phyloP scores from a whole-genome alignment of 2,797 vertebrate genomes.

The Neopelma chrysocephalum region DNA sequence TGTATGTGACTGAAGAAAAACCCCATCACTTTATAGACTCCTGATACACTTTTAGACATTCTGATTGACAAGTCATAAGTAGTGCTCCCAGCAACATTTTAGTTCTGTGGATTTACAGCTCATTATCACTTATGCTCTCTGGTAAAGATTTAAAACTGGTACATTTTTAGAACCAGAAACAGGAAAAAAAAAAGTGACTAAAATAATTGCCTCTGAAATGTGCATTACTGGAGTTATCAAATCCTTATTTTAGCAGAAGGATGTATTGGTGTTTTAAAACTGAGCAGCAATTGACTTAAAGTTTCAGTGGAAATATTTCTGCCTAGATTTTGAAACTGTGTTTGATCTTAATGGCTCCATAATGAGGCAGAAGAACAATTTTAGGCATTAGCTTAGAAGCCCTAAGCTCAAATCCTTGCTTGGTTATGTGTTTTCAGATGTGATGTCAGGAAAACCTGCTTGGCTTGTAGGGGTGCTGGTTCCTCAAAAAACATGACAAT shows the following conservation, averaged over 20 bases:
- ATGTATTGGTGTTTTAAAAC: slow-evolving; percentile 40
- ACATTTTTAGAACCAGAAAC: slow-evolving; percentile 31
- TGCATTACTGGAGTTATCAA: not conserved
- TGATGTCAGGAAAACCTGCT: not conserved
- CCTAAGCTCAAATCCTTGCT: not conserved
- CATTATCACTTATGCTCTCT: slow-evolving; percentile 48
- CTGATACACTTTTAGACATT: not conserved
- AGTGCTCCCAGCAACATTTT: slow-evolving; percentile 58
- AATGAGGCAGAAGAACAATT: not conserved
- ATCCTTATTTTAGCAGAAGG: slow-evolving; percentile 12
- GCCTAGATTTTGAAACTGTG: not conserved
- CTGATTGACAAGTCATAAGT: slow-evolving; percentile 60
- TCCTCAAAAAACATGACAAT: not conserved
- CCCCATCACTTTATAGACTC: not conserved
- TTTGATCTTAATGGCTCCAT: not conserved
- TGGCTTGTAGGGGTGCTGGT: not conserved
- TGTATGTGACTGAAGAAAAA: not conserved
- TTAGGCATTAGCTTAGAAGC: not conserved
- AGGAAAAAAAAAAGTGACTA: not conserved
- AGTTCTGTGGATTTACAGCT: slow-evolving; percentile 52
- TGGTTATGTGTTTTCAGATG: not conserved
- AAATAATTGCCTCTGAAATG: slow-evolving; percentile 44
- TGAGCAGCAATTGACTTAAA: not conserved
- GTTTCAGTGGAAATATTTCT: slow-evolving; percentile 50
- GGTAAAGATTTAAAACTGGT: slow-evolving; percentile 33